Percentiles rank a stretch among this genome's conserved stretches.
Evolutionary conservation across 2,888 invertebrate genomes (phyloP).

Genomic region (Hemithea aestivaria): DNA sequence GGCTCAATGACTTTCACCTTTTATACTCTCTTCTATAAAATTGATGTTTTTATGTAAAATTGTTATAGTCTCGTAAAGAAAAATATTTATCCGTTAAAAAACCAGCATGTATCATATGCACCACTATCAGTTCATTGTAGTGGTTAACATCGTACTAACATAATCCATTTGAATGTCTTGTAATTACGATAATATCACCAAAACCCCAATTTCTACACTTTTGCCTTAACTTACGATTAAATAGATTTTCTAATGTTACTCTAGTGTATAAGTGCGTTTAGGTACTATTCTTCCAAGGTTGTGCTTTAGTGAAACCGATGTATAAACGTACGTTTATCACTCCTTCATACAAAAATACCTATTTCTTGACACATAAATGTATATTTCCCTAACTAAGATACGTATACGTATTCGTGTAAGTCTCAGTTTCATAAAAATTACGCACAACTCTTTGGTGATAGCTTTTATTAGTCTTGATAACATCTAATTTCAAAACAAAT

Average conservation of each 20-base stretch:
- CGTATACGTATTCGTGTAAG: slow-evolving; percentile 50
- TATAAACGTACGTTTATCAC: slow-evolving; percentile 50
- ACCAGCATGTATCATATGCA: no score
- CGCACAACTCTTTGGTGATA: slow-evolving; percentile 74
- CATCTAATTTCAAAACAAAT: slow-evolving; percentile 35
- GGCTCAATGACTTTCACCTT: slow-evolving; percentile 9
- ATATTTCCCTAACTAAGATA: slow-evolving; percentile 38
- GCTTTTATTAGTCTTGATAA: slow-evolving; percentile 45
- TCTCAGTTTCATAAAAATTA: slow-evolving; percentile 59
- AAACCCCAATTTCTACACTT: slow-evolving; percentile 74
- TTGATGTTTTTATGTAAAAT: slow-evolving; percentile 9
- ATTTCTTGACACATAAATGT: slow-evolving; percentile 42
- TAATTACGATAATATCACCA: slow-evolving; percentile 44
- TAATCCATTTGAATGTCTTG: slow-evolving; percentile 15
- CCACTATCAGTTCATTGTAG: no score
- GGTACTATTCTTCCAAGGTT: slow-evolving; percentile 78
- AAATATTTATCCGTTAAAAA: no score
- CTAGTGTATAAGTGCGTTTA: slow-evolving; percentile 72
- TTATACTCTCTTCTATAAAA: slow-evolving; percentile 9
- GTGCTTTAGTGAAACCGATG: slow-evolving; percentile 74
- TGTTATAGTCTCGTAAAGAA: no score
- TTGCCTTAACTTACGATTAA: slow-evolving; percentile 70
- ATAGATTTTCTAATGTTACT: slow-evolving; percentile 63
- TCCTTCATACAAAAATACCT: slow-evolving; percentile 40
- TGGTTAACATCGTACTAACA: no score